Evolutionary conservation across 2,888 invertebrate genomes (phyloP).

Genomic region (Idaea dimidiata): DNA sequence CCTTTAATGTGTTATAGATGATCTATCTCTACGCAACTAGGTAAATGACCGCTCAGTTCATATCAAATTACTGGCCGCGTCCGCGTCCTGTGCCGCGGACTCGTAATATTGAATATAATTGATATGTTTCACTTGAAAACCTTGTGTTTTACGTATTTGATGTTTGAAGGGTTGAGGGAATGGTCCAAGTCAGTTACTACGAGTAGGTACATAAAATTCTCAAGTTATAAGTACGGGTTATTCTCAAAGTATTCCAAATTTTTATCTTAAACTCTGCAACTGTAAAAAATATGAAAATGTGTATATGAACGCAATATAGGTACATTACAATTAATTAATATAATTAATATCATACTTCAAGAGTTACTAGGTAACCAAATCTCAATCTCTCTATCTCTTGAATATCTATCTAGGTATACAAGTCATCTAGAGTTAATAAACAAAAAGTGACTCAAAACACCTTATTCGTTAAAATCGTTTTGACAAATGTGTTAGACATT

Average conservation of each 20-base stretch:
- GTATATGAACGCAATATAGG: no score
- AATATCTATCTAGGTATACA: no score
- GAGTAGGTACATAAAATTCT: background rate
- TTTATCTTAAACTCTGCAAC: no score
- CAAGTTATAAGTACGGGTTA: background rate
- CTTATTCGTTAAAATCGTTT: no score
- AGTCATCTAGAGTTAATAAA: no score
- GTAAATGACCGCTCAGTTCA: background rate
- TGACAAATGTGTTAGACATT: background rate
- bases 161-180: background rate
- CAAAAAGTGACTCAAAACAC: no score
- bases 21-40: background rate
- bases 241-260: no score
- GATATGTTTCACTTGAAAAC: background rate
- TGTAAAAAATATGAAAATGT: no score
- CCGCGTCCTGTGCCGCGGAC: background rate
- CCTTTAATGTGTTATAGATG: background rate
- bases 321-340: no score
- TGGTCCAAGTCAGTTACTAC: background rate
- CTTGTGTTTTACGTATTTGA: background rate
- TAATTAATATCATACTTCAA: no score
- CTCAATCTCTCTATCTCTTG: no score
- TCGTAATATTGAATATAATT: background rate
- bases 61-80: background rate
- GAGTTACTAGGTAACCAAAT: no score